A percentile compares a stretch with the other conserved stretches of the same genome.
These are phyloP conservation scores for Anguilla megastoma DNA, from an alignment of 2,797 vertebrate species.

Conservation along the genomic window DNA sequence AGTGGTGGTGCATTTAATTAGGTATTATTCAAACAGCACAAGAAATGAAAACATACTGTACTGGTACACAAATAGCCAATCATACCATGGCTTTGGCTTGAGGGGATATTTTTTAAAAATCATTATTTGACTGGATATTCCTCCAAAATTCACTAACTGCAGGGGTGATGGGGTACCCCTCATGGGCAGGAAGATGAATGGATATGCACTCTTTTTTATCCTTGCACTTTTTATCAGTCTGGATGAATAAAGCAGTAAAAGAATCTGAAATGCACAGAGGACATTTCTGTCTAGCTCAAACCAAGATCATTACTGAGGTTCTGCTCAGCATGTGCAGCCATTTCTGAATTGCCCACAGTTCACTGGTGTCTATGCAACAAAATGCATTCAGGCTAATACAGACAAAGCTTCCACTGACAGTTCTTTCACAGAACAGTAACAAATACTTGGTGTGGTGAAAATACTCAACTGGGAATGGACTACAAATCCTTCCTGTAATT, in stretches of 20 bases:
- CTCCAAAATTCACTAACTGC: neutral
- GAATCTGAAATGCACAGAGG: neutral
- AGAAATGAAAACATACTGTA: neutral
- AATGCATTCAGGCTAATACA: neutral
- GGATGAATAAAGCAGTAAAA: neutral
- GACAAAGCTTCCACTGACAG: neutral
- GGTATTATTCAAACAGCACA: neutral
- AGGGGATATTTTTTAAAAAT: neutral
- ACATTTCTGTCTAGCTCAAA: neutral
- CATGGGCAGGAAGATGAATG: neutral
- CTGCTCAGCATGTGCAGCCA: neutral
- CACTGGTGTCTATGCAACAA: slow-evolving; percentile 13
- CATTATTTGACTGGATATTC: neutral
- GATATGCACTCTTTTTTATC: neutral
- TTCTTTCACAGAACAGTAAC: neutral
- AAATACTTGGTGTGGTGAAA: neutral
- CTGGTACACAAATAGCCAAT: neutral
- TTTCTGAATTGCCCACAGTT: slow-evolving; percentile 9
- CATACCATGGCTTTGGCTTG: neutral
- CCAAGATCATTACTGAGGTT: neutral
- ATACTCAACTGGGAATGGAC: neutral
- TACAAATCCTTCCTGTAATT: neutral
- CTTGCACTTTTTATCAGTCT: neutral
- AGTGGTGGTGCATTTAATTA: neutral
- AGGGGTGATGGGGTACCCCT: neutral